Evolutionary conservation across 2,113 vertebrate genomes (phyloP).

Genomic region (Plecturocebus donacophilus): DNA sequence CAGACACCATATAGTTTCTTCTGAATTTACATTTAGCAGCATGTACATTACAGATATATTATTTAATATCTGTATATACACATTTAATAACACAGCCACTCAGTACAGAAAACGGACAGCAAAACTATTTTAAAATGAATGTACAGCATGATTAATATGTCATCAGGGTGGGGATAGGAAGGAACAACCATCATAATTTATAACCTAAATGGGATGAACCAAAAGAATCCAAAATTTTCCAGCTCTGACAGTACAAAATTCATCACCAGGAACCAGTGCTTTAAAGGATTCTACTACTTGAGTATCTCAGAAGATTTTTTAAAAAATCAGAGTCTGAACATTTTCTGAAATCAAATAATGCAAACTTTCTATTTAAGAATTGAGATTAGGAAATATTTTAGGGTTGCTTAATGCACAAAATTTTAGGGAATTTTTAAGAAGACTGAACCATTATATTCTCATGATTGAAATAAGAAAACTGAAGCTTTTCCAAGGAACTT

Average conservation of each 20-base stretch:
- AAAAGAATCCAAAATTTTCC: neutral
- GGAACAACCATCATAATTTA: neutral
- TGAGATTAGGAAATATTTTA: conserved; percentile 6
- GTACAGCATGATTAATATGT: neutral
- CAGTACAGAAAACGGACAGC: neutral
- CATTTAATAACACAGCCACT: neutral
- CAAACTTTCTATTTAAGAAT: neutral
- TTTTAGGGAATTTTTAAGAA: conserved; percentile 13
- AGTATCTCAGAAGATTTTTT: neutral
- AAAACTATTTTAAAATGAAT: neutral
- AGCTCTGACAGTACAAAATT: neutral
- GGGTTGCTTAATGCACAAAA: neutral
- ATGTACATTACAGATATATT: neutral
- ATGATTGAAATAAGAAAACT: neutral
- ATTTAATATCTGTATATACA: neutral
- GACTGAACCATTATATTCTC: neutral
- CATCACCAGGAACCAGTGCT: neutral
- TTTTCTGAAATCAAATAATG: neutral
- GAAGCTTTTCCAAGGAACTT: neutral
- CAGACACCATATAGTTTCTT: neutral
- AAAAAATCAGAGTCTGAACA: neutral
- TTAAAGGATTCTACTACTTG: neutral
- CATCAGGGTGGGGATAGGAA: neutral
- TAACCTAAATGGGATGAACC: neutral
- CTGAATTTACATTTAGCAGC: neutral